These are phyloP conservation scores for Dynastes maya DNA, from an alignment of 2,888 invertebrate genomes.

Conservation along the genomic window DNA sequence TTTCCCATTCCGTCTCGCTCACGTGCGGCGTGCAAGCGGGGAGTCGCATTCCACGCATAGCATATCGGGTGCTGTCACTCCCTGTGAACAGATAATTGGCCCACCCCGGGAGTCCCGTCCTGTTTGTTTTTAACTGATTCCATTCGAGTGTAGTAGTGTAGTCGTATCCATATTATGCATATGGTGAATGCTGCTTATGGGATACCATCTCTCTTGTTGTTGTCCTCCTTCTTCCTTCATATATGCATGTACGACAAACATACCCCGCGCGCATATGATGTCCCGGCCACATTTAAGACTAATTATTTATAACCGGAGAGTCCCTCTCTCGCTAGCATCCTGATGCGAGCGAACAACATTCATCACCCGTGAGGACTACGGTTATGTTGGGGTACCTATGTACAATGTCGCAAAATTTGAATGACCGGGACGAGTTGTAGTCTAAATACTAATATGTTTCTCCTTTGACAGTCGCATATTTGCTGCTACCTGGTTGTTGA, in stretches of 20 bases:
- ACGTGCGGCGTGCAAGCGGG: slow-evolving; percentile 63
- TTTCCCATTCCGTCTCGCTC: slow-evolving; percentile 61
- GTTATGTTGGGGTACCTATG: no score
- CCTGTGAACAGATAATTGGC: slow-evolving; percentile 72
- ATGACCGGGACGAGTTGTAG: background rate
- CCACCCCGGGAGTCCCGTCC: slow-evolving; percentile 71
- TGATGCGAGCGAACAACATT: slow-evolving; percentile 42
- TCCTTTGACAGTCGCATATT: no score
- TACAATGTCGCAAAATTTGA: no score
- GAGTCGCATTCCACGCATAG: slow-evolving; percentile 68
- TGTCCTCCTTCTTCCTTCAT: no score
- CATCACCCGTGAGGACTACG: slow-evolving; percentile 13
- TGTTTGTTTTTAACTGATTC: slow-evolving; percentile 66
- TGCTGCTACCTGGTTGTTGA: no score
- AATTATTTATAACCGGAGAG: slow-evolving; percentile 49
- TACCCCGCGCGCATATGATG: slow-evolving; percentile 5
- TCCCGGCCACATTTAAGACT: slow-evolving; percentile 49
- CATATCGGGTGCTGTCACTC: slow-evolving; percentile 70
- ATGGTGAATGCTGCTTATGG: background rate
- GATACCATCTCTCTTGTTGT: no score
- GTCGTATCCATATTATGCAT: background rate
- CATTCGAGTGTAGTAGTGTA: background rate
- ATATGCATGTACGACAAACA: background rate
- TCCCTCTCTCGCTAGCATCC: no score
- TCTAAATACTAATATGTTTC: no score